Evolutionary conservation across 2,888 invertebrate genomes (phyloP).

Genomic region (Brachycybe producta): DNA sequence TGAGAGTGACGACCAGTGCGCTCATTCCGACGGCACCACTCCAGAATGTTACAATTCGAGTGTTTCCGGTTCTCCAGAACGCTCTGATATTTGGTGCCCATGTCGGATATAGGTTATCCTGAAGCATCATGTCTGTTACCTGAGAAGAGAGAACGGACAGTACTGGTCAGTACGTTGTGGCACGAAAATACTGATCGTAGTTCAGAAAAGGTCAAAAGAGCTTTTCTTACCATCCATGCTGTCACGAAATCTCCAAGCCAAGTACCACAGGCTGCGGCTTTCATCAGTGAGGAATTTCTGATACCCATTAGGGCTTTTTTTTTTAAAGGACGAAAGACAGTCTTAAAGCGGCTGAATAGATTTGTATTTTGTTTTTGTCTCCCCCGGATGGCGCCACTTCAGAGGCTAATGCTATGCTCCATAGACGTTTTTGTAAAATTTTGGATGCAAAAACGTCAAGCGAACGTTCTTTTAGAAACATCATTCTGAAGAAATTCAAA

Average conservation of each 20-base stretch:
- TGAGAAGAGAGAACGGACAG: conserved; percentile 18
- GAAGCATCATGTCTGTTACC: conserved; percentile 43
- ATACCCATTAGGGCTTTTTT: conserved; percentile 9
- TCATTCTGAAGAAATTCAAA: no score
- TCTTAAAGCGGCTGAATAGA: no score
- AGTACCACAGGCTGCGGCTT: conserved; percentile 40
- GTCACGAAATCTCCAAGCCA: conserved; percentile 43
- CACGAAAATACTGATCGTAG: background rate
- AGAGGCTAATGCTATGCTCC: no score
- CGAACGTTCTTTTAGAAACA: no score
- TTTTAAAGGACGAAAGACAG: no score
- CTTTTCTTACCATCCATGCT: conserved; percentile 37
- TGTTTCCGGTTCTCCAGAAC: conserved; percentile 35
- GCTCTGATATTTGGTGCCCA: conserved; percentile 34
- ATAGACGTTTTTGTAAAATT: no score
- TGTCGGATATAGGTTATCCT: conserved; percentile 39
- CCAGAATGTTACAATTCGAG: conserved; percentile 41
- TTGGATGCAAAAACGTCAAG: no score
- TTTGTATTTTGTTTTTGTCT: no score
- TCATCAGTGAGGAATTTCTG: conserved; percentile 31
- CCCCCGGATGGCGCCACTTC: no score
- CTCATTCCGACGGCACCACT: conserved; percentile 34
- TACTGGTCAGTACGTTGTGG: background rate
- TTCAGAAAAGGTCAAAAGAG: background rate
- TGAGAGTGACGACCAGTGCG: conserved; percentile 36